These are phyloP conservation scores for Oreochromis spilurus DNA, from an alignment of 2,113 vertebrate species.

Conservation along the genomic window DNA sequence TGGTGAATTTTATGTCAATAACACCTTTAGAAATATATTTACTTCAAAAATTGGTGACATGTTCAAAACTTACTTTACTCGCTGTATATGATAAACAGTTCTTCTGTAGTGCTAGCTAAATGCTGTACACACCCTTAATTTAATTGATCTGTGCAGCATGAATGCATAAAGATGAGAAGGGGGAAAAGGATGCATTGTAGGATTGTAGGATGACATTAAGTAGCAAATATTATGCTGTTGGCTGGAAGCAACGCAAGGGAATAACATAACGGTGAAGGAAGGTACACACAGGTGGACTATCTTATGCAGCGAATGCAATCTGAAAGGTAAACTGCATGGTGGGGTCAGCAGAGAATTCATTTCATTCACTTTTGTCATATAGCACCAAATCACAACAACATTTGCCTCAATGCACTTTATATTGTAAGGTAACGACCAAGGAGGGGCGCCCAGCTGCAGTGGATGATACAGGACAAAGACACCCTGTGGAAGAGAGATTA, in stretches of 20 bases:
- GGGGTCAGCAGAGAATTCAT: rapidly evolving
- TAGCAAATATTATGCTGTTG: neutral
- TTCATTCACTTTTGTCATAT: neutral
- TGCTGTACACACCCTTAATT: neutral
- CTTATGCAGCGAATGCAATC: rapidly evolving
- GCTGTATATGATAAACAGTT: neutral
- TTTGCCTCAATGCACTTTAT: neutral
- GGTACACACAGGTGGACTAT: neutral
- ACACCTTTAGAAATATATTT: neutral
- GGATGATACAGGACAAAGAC: neutral
- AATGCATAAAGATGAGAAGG: neutral
- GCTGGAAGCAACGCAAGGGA: neutral
- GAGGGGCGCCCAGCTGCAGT: neutral
- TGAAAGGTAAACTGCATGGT: neutral
- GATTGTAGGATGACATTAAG: neutral
- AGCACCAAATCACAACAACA: neutral
- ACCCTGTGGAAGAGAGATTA: neutral
- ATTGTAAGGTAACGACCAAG: neutral
- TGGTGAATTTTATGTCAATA: neutral
- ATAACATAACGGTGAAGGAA: neutral
- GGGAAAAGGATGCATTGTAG: neutral
- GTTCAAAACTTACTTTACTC: neutral
- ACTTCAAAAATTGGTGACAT: neutral
- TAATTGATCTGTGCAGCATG: neutral
- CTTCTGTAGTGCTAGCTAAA: neutral